Conservation (phyloP, 2,797 vertebrate species). For the Chaenodraco wilsoni region DNA sequence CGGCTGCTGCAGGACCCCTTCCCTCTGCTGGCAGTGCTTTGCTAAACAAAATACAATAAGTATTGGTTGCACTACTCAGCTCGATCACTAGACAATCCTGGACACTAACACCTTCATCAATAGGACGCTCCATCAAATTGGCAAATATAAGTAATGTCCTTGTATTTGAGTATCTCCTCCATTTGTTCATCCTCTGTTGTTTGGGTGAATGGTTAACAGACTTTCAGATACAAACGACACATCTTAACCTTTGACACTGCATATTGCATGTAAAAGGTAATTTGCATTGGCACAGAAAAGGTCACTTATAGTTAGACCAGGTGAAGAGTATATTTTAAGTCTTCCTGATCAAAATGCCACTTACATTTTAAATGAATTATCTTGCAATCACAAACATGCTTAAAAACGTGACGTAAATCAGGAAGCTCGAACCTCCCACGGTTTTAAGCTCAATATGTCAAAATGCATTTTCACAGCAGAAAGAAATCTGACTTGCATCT, state of each 20-base stretch:
- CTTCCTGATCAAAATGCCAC: constrained; percentile 16
- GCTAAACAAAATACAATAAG: not conserved
- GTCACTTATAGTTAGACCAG: not conserved
- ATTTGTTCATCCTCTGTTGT: constrained; percentile 14
- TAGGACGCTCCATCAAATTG: constrained; percentile 25
- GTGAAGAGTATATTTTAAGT: constrained; percentile 14
- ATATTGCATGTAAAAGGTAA: constrained; percentile 39
- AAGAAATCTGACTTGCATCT: not conserved
- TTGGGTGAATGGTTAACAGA: constrained; percentile 28
- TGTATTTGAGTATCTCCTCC: constrained; percentile 15
- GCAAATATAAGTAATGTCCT: constrained; percentile 14
- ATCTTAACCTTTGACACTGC: constrained; percentile 33
- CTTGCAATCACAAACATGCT: constrained; percentile 12
- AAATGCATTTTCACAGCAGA: constrained; percentile 10
- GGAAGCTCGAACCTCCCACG: constrained; percentile 10
- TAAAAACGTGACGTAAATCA: not conserved
- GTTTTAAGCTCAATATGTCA: constrained; percentile 20
- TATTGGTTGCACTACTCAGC: not conserved
- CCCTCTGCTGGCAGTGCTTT: too few relatives aligned
- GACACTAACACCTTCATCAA: constrained; percentile 15
- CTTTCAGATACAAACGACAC: constrained; percentile 6
- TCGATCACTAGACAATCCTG: constrained; percentile 26
- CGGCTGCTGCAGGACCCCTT: too few relatives aligned
- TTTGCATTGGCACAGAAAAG: constrained; percentile 22
- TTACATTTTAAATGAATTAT: constrained; percentile 40